Conservation (phyloP, 2,113 vertebrate species). For the Mohoua ochrocephala region DNA sequence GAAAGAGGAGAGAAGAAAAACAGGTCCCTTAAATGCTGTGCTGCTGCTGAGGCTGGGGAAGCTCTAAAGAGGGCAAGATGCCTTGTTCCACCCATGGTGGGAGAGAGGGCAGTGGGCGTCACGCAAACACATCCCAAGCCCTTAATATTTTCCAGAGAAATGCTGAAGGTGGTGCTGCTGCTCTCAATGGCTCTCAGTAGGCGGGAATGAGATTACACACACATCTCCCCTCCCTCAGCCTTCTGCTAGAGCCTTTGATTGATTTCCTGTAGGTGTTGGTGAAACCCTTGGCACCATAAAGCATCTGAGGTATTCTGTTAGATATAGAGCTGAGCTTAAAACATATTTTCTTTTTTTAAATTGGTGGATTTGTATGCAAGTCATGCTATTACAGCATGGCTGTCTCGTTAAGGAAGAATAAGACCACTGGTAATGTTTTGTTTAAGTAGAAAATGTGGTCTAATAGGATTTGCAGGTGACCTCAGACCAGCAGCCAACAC, state of each 20-base stretch:
- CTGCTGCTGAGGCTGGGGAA: not conserved
- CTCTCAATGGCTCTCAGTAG: not conserved
- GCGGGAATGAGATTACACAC: not conserved
- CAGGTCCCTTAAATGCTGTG: not conserved
- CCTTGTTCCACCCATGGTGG: not conserved
- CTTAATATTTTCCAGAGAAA: not conserved
- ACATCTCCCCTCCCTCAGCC: not conserved
- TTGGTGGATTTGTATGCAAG: not conserved
- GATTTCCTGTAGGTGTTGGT: conserved; percentile 33
- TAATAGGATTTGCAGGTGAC: not conserved
- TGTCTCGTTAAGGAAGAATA: not conserved
- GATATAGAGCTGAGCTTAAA: not conserved
- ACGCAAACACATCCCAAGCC: not conserved
- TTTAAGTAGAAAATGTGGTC: not conserved
- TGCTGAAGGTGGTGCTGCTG: not conserved
- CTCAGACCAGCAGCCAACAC: not conserved
- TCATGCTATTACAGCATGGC: not conserved
- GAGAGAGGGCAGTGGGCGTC: not conserved
- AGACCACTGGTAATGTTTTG: not conserved
- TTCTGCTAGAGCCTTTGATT: conserved; percentile 31
- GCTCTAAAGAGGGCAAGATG: not conserved
- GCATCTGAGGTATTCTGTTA: not conserved
- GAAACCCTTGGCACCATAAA: conserved; percentile 17
- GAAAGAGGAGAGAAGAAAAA: not conserved
- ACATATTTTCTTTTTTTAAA: not conserved